Evolutionary conservation across 2,797 vertebrate species (phyloP), one percentile per base, ranked within the genome.

Genomic region (Catamblyrhynchus diadema): DNA sequence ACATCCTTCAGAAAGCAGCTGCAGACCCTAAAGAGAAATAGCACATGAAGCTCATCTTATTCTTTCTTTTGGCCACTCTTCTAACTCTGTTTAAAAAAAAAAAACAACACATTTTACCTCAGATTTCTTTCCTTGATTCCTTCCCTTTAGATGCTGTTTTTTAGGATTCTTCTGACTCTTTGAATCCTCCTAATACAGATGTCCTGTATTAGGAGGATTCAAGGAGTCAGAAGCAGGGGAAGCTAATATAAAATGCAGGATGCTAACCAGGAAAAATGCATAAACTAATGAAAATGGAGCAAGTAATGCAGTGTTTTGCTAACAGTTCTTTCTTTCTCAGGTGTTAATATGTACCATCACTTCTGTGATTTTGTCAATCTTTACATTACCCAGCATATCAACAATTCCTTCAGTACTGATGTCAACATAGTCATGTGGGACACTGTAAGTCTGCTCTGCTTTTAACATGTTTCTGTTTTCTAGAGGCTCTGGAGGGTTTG

Each of bases 261-360:
- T 62, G 9, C 11, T 44, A 20, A 41, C 50, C 24, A 82, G 21
- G 27, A 44, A 41, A 84, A 93, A 65, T 23, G 15, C 10, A 5
- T 12, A 12, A 65, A 19, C 48, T 4, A 44, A 1, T 61, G 23
- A 27, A 69, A 75, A 13, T 30, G 21, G 25, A 62, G 12, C 0
- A 10, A 81, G 5, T 48, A 54, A 60, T 30, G n/a, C 32, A 21
- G 19, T 65, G 8, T 59, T 78, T 67, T 88, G 18, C 67, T 83
- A 72, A 96, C 47, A 35, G 1, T 41, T 84, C 45, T 95, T 79
- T 96, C 61, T 78, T 87, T 77, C 21, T 30, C 86, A 99, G 99
- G 99, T 81, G 99, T 99, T 66, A 99, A 99, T 92, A 99, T 99
- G 99, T 99, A 99, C 95, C 99, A 99, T 94, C 99, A 99, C 96